Base-by-base conservation (phyloP, 2,888 invertebrate species). In the Erannis defoliaria region DNA sequence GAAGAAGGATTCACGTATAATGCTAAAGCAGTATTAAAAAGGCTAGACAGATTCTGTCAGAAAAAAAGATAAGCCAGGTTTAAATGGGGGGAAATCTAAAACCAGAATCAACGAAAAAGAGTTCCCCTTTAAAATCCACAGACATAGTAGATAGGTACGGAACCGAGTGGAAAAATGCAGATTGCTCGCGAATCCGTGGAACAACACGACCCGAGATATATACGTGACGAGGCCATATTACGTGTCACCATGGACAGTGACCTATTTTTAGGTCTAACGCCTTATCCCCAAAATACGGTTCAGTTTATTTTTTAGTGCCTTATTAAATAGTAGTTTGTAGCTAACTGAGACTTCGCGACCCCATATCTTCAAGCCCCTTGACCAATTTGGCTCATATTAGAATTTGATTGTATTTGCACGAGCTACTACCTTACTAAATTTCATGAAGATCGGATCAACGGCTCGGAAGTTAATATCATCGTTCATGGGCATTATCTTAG, bases 131-230 rank as follows among this genome's bases (percentile, higher is more conserved):
- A 21, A 50, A 61, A 56, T 14, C 71, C 71, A 75, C 80, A 78
- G 80, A 81, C 80, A 80, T 55, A 37, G 35, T 26, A 40, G 31
- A 42, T 26, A 38, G 40, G 51, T 46, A 23, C 55, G 63, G 66
- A 67, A 65, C 57, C 62, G 67, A 70, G 62, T 64, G 73, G 79
- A 84, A 84, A 84, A 85, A 86, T 85, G 86, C 78, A 85, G 85
- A 86, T 86, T 78, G 74, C 67, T 70, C 69, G 70, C 69, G 76
- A 82, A 82, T 81, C 80, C 76, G 62, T 67, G 82, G 79, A 70
- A 69, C 67, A 72, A 70, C 64, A 67, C 60, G 62, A 66, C 61
- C 58, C 62, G 56, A 10, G 43, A 21, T n/a, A 42, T 42, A 42
- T 43, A 19, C 46, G 45, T 38, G 38, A 4, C 38, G 49, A 16